These are phyloP conservation scores for Vipera latastei DNA, from an alignment of 2,797 vertebrate species.

Conservation along the genomic window DNA sequence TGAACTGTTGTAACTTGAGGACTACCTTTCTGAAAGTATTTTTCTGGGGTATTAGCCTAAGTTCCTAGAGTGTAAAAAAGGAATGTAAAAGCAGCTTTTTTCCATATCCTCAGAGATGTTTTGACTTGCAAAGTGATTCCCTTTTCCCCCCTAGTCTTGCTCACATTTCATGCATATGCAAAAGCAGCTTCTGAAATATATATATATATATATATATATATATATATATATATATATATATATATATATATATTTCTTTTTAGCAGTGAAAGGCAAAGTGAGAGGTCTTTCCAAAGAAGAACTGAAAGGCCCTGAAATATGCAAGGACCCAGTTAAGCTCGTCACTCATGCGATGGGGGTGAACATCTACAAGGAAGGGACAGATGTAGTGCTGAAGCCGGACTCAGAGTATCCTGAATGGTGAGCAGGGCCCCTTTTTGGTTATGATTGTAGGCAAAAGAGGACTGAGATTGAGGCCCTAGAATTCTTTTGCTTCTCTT, in stretches of 20 bases:
- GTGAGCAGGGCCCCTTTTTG: constrained; percentile 61
- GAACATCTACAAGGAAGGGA: constrained; percentile 83
- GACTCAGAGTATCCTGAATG: constrained; percentile 83
- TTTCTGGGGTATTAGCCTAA: not conserved
- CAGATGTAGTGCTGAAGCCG: constrained; percentile 79
- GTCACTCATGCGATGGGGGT: constrained; percentile 80
- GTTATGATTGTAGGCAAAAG: not conserved
- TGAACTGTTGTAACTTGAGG: not conserved
- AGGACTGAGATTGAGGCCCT: not conserved
- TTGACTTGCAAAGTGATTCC: not conserved
- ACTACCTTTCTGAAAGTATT: not conserved
- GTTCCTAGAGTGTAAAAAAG: not conserved
- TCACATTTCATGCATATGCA: not conserved
- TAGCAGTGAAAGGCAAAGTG: constrained; percentile 77
- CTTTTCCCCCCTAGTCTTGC: not conserved
- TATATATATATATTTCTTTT: not conserved
- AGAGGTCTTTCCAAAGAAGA: constrained; percentile 76
- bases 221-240: too few relatives aligned
- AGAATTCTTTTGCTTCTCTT: not conserved
- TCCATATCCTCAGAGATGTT: not conserved
- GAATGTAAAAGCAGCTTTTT: not conserved
- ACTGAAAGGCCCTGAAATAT: constrained; percentile 81
- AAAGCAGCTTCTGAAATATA: not conserved
- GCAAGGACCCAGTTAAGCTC: constrained; percentile 77
- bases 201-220: too few relatives aligned